phyloP scores from a whole-genome alignment of 2,888 invertebrate genomes.

The Buathra laborator region DNA sequence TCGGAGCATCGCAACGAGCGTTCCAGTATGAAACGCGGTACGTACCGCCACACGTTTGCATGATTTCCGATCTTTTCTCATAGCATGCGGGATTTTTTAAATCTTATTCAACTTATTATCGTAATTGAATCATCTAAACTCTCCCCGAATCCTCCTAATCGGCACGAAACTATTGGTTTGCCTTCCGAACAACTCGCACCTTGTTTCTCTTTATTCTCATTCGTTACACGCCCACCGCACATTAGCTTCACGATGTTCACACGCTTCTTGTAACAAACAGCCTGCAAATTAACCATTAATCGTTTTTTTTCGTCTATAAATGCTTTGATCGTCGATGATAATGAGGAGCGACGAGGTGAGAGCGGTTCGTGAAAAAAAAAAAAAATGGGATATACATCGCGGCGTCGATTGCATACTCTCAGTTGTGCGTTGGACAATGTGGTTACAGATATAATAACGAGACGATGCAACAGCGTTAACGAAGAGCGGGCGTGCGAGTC shows the following conservation, averaged over 20 bases:
- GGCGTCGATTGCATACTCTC: constrained; percentile 25
- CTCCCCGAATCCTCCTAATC: background rate
- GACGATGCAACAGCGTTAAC: constrained; percentile 54
- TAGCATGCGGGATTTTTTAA: background rate
- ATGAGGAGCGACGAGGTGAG: constrained; percentile 68
- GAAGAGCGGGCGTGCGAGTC: constrained; percentile 48
- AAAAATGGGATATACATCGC: constrained; percentile 6
- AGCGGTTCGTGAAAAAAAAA: constrained; percentile 72
- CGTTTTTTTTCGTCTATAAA: background rate
- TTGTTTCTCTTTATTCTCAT: constrained; percentile 61
- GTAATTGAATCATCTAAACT: background rate
- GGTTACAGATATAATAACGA: constrained; percentile 70
- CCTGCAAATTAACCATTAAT: constrained; percentile 7
- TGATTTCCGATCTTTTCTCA: background rate
- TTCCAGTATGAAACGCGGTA: constrained; percentile 78
- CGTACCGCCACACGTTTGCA: constrained; percentile 58
- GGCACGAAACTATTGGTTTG: constrained; percentile 10
- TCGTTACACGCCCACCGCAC: constrained; percentile 22
- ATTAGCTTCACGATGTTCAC: constrained; percentile 4
- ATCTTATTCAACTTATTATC: background rate
- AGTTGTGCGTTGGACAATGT: constrained; percentile 78
- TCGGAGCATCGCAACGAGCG: constrained; percentile 74
- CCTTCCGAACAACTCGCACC: constrained; percentile 58
- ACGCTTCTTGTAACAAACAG: background rate
- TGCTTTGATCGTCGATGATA: constrained; percentile 13